These are phyloP conservation scores for Crotalus tigris DNA, from an alignment of 2,113 vertebrate species.

Conservation along the genomic window DNA sequence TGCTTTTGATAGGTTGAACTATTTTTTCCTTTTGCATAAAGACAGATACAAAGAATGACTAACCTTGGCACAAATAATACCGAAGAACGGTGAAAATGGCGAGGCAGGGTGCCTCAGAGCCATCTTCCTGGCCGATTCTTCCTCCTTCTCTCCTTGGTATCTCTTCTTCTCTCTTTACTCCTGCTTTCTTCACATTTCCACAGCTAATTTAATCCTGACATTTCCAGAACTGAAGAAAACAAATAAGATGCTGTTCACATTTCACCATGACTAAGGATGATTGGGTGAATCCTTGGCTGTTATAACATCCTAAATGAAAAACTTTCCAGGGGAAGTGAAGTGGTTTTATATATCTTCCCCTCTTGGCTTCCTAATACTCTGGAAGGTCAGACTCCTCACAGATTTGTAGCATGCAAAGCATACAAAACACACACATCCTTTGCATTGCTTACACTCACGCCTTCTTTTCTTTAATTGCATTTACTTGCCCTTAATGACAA, in stretches of 20 bases:
- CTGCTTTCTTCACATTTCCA: neutral
- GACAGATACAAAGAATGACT: neutral
- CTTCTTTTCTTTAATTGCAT: neutral
- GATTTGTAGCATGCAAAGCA: neutral
- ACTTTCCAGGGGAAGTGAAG: rapidly evolving
- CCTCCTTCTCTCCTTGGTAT: neutral
- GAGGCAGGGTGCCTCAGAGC: neutral
- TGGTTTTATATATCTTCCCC: neutral
- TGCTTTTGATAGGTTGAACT: no score
- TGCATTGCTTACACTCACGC: neutral
- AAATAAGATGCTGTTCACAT: conserved; percentile 28
- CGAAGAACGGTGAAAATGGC: neutral
- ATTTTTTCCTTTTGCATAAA: no score
- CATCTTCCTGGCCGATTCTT: neutral
- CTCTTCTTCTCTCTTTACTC: neutral
- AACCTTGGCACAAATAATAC: neutral
- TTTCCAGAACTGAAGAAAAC: neutral
- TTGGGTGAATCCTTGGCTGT: conserved; percentile 4
- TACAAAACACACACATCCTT: neutral
- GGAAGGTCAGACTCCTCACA: neutral
- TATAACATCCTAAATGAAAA: conserved; percentile 18
- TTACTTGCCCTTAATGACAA: neutral
- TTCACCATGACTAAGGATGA: conserved; percentile 15
- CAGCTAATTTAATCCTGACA: conserved; percentile 34
- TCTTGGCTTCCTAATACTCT: neutral